phyloP scores from a whole-genome alignment of 2,797 vertebrate genomes.

The Rallus crepitans region DNA sequence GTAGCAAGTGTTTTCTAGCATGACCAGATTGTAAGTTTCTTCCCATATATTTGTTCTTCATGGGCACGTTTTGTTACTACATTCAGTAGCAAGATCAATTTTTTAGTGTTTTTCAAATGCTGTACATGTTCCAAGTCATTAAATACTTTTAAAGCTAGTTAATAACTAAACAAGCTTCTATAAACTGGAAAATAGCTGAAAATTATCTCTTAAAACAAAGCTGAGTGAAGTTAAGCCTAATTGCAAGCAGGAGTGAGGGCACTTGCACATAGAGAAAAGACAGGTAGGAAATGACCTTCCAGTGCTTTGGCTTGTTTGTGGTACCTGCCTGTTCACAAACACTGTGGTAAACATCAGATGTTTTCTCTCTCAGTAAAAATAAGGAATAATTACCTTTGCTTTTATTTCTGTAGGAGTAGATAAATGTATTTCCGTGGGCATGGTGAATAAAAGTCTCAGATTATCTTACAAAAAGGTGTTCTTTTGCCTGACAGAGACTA shows the following conservation, averaged over 20 bases:
- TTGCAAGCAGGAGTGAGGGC: neutral
- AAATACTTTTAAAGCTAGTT: neutral
- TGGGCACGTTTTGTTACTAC: neutral
- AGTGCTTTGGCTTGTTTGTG: neutral
- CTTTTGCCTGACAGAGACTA: neutral
- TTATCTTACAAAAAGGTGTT: neutral
- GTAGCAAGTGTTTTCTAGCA: neutral
- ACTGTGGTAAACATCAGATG: neutral
- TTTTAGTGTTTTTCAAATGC: neutral
- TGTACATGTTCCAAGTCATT: neutral
- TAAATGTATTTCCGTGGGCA: neutral
- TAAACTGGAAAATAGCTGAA: neutral
- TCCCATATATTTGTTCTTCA: neutral
- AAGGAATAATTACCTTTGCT: neutral
- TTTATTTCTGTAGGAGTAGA: neutral
- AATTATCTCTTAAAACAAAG: neutral
- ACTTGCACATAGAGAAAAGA: neutral
- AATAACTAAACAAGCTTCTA: neutral
- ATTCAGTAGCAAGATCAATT: neutral
- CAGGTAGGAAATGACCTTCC: neutral
- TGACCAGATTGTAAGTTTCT: neutral
- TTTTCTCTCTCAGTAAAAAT: neutral
- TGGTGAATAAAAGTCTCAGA: neutral
- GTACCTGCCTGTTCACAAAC: neutral
- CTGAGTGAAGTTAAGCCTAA: neutral